These are phyloP conservation scores for Batillaria attramentaria DNA, from an alignment of 1,140 invertebrate species.

Conservation along the genomic window DNA sequence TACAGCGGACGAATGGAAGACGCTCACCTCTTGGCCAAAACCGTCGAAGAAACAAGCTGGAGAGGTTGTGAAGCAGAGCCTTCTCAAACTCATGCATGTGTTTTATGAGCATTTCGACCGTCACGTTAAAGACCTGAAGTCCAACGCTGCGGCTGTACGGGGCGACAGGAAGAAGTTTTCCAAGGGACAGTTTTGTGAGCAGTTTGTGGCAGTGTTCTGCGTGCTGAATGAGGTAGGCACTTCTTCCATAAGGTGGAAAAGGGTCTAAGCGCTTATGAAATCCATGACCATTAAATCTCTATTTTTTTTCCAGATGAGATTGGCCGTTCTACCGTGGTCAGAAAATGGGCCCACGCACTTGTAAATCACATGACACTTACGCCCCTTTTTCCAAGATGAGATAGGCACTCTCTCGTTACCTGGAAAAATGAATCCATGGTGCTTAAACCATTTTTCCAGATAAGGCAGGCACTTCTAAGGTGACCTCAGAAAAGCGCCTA, in stretches of 20 bases:
- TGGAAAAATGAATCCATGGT: no score
- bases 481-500: no score
- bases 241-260: no score
- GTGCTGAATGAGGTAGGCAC: slow-evolving; percentile 1
- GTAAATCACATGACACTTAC: background rate
- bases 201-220: background rate
- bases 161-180: background rate
- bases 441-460: no score
- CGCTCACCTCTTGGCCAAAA: background rate
- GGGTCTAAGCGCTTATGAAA: no score
- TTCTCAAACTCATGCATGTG: background rate
- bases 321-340: no score
- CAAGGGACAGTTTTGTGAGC: background rate
- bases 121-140: background rate
- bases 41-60: background rate
- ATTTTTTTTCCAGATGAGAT: no score
- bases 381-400: no score
- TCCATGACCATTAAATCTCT: no score
- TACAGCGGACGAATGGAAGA: background rate
- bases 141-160: background rate
- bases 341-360: background rate
- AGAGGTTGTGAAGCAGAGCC: background rate
- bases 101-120: background rate
- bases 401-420: no score
- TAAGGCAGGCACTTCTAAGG: no score